These are phyloP conservation scores for Phalacrocorax pelagicus DNA, from an alignment of 2,113 vertebrate genomes.

Conservation along the genomic window DNA sequence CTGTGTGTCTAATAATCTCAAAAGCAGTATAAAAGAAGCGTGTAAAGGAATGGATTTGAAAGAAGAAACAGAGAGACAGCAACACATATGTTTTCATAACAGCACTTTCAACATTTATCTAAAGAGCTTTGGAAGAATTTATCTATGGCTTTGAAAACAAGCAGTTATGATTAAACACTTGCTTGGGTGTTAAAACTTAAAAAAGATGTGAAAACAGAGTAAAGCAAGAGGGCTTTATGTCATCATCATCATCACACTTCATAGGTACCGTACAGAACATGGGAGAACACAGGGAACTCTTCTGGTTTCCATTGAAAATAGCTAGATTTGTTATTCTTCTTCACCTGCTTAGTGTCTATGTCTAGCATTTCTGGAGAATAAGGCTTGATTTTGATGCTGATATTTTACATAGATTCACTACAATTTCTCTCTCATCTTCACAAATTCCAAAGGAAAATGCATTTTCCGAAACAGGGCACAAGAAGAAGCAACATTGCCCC, in stretches of 20 bases:
- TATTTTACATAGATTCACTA: background rate
- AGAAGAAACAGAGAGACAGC: background rate
- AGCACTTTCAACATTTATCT: background rate
- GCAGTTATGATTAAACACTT: background rate
- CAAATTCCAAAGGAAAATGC: background rate
- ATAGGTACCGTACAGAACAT: background rate
- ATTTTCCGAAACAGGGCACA: background rate
- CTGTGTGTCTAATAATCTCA: background rate
- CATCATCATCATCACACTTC: background rate
- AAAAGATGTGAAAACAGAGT: background rate
- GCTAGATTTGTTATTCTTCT: background rate
- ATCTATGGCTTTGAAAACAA: background rate
- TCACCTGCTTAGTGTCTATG: background rate
- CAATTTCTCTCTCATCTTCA: background rate
- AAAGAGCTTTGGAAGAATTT: background rate
- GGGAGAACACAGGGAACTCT: background rate
- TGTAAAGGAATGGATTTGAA: constrained; percentile 2
- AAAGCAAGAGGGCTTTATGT: background rate
- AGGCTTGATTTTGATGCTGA: background rate
- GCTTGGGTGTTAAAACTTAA: background rate
- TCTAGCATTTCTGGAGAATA: background rate
- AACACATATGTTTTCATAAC: background rate
- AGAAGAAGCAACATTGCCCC: background rate
- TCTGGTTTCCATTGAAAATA: background rate
- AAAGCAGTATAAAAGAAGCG: background rate